Conservation (phyloP, 1,140 invertebrate species). For the Steinernema feltiae region DNA sequence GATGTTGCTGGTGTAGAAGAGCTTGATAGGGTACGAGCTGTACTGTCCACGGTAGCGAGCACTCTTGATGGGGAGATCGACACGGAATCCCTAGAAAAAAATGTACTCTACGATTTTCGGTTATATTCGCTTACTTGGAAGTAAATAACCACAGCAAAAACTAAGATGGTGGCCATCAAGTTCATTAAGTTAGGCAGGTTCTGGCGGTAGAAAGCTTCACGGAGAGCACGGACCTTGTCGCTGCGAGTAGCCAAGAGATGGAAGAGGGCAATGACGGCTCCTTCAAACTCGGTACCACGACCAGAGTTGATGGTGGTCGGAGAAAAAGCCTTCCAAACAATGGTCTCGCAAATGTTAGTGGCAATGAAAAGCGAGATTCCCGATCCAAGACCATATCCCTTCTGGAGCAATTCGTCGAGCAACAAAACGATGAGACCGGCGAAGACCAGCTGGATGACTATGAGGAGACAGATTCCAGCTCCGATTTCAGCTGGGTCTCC, state of each 20-base stretch:
- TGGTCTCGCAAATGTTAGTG: conserved; percentile 98
- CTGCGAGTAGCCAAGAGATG: conserved; percentile 87
- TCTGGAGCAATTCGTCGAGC: conserved; percentile 86
- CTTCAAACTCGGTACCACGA: conserved; percentile 85
- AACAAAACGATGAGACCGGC: conserved; percentile 92
- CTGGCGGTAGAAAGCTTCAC: conserved; percentile 96
- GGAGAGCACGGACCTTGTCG: conserved; percentile 88
- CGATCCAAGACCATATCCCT: conserved; percentile 77
- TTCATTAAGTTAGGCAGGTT: conserved; percentile 98
- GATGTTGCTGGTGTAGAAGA: conserved; percentile 99
- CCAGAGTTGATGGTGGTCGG: conserved; percentile 96
- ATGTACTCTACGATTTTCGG: not conserved
- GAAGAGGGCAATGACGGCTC: conserved; percentile 89
- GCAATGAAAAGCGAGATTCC: conserved; percentile 99
- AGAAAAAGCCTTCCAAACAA: conserved; percentile 98
- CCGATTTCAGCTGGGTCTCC: conserved; percentile 96
- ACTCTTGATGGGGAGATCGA: conserved; percentile 97
- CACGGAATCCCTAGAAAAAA: conserved; percentile 80
- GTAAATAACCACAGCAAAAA: conserved; percentile 98
- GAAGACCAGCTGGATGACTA: conserved; percentile 92
- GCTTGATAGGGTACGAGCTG: conserved; percentile 95
- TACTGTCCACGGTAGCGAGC: conserved; percentile 94
- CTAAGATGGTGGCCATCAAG: conserved; percentile 85
- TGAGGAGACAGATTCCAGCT: conserved; percentile 89
- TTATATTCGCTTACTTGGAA: conserved; percentile 69